Conservation (phyloP, 2,888 invertebrate species). For the Deroplatys truncata region DNA sequence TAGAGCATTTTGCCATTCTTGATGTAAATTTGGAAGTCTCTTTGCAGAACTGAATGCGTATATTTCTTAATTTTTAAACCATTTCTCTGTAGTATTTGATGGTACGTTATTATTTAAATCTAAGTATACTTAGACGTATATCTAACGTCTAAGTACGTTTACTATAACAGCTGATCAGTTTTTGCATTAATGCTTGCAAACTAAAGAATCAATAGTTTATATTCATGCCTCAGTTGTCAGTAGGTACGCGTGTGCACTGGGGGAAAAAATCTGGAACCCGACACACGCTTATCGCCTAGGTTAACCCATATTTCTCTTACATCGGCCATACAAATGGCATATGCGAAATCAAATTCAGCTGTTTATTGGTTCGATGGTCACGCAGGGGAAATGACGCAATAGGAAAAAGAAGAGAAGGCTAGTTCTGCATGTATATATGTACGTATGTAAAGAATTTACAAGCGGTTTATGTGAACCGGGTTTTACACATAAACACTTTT, state of each 20-base stretch:
- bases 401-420: not conserved
- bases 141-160: too few relatives aligned
- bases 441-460: not conserved
- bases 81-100: too few relatives aligned
- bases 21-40: too few relatives aligned
- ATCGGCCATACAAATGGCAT: not conserved
- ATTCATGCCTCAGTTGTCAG: not conserved
- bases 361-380: not conserved
- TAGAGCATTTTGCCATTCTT: too few relatives aligned
- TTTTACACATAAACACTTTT: slow-evolving; percentile 24
- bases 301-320: not conserved
- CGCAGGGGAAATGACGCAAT: not conserved
- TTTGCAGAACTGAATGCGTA: too few relatives aligned
- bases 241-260: not conserved
- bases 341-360: slow-evolving; percentile 11
- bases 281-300: not conserved
- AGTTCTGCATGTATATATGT: not conserved
- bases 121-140: too few relatives aligned
- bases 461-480: not conserved
- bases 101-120: too few relatives aligned
- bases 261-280: not conserved
- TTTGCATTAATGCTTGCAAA: too few relatives aligned
- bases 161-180: too few relatives aligned
- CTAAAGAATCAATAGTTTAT: too few relatives aligned
- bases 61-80: too few relatives aligned